Conservation (phyloP, 2,888 invertebrate genomes). For the Agriotes lineatus region DNA sequence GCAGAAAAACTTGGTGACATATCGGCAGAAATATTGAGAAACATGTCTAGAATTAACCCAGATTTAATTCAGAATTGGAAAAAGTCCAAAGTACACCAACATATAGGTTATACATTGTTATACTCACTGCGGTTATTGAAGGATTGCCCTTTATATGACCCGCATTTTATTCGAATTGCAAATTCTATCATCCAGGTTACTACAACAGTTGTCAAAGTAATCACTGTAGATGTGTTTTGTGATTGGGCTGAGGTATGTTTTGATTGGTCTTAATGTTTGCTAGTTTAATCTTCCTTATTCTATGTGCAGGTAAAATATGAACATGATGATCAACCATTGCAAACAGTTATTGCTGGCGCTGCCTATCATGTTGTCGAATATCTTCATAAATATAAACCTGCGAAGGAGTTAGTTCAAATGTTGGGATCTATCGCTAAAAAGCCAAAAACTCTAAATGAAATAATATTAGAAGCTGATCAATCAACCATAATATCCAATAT, state of each 20-base stretch:
- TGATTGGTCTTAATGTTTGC: too few relatives aligned
- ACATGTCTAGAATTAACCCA: conserved; percentile 51
- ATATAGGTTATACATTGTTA: conserved; percentile 58
- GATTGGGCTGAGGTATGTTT: conserved; percentile 62
- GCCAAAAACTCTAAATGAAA: conserved; percentile 59
- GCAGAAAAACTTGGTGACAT: conserved; percentile 50
- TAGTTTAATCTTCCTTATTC: too few relatives aligned
- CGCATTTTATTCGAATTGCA: conserved; percentile 50
- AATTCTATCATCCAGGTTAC: conserved; percentile 52
- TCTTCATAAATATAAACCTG: conserved; percentile 55
- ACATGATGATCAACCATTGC: conserved; percentile 53
- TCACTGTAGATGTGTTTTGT: conserved; percentile 60
- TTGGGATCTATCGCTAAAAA: conserved; percentile 58
- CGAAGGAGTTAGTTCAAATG: conserved; percentile 56
- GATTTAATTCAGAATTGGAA: conserved; percentile 52
- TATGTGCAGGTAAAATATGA: conserved; percentile 53
- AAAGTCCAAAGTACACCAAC: conserved; percentile 52
- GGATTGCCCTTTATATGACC: conserved; percentile 44
- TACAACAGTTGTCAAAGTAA: conserved; percentile 52
- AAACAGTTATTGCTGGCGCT: conserved; percentile 56
- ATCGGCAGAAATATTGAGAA: conserved; percentile 52
- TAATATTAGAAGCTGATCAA: conserved; percentile 56
- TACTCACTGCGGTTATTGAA: conserved; percentile 56
- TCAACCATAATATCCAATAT: conserved; percentile 57
- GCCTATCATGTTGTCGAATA: conserved; percentile 59